These are phyloP conservation scores for Platichthys flesus DNA, from an alignment of 2,113 vertebrate genomes.

Conservation along the genomic window DNA sequence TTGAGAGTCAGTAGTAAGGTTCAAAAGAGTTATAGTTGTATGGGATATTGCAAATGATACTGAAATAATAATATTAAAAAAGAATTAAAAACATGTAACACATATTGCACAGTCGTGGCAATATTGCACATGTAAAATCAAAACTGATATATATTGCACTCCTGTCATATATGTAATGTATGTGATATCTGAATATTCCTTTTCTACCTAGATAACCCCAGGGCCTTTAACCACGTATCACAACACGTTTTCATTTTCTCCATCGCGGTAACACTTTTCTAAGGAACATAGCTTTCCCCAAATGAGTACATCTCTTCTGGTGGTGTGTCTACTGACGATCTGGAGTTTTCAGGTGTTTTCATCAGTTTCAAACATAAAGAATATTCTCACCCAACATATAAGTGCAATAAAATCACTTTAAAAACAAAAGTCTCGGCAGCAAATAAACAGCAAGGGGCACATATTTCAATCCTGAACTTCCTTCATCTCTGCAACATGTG, in stretches of 20 bases:
- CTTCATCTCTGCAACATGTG: conserved; percentile 66
- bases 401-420: background rate
- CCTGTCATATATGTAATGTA: no score
- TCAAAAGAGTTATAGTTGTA: no score
- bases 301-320: background rate
- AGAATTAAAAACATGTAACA: no score
- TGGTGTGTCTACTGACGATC: background rate
- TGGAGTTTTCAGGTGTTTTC: background rate
- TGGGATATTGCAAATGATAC: no score
- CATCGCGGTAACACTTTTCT: background rate
- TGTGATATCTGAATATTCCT: no score
- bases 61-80: no score
- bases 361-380: background rate
- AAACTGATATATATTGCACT: no score
- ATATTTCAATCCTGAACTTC: conserved; percentile 45
- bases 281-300: background rate
- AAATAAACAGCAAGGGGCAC: conserved; percentile 30
- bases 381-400: background rate
- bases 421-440: conserved; percentile 21
- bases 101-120: no score
- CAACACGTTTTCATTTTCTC: background rate
- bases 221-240: background rate
- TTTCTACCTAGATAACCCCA: no score
- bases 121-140: no score
- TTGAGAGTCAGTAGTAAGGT: no score